phyloP scores from a whole-genome alignment of 2,113 vertebrate genomes.

The Tringa solitaria region DNA sequence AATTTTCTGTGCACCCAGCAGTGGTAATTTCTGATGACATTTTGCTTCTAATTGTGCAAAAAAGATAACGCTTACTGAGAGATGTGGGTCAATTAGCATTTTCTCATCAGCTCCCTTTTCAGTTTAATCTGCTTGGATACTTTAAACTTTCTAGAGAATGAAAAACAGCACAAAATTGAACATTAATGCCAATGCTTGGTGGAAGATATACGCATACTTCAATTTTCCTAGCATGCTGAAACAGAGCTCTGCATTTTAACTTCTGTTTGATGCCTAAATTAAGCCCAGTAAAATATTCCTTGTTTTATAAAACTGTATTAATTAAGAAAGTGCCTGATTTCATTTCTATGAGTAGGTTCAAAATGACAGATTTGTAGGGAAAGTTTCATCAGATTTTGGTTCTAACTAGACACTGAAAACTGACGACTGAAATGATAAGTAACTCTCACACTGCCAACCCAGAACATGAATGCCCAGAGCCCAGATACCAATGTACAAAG shows the following conservation, averaged over 20 bases:
- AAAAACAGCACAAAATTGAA: conserved; percentile 7
- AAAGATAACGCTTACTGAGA: background rate
- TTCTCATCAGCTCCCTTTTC: background rate
- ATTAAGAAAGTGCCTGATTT: conserved; percentile 4
- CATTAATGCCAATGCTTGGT: background rate
- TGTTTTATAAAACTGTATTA: conserved; percentile 24
- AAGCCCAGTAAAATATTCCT: conserved; percentile 17
- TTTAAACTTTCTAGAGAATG: background rate
- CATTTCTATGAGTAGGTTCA: background rate
- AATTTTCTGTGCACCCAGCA: background rate
- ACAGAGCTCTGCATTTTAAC: conserved; percentile 15
- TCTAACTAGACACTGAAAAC: background rate
- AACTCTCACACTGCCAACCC: background rate
- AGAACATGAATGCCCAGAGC: background rate
- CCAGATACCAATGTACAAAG: background rate
- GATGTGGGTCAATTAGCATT: background rate
- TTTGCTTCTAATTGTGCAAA: background rate
- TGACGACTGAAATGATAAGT: background rate
- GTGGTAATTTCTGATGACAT: background rate
- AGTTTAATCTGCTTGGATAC: conserved; percentile 4
- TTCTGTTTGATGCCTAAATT: conserved; percentile 32
- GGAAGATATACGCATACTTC: conserved; percentile 1
- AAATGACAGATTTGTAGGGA: background rate
- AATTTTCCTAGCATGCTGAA: background rate
- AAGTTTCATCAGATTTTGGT: background rate